Evolutionary conservation across 2,797 vertebrate genomes (phyloP).

Genomic region (Garrulus glandarius): DNA sequence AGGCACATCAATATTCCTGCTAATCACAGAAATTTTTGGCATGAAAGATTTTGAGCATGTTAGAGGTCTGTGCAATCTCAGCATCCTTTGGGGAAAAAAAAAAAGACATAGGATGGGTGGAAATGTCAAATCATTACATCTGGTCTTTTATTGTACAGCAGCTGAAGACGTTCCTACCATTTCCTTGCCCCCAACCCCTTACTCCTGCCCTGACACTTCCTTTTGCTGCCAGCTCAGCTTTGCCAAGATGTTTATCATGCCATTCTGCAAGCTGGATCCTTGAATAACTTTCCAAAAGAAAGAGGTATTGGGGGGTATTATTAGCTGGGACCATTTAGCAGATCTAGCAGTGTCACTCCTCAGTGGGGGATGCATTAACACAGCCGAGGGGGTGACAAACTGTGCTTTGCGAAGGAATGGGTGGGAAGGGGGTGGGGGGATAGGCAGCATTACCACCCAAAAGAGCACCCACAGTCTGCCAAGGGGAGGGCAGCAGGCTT

Average conservation of each 20-base stretch:
- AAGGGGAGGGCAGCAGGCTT: not conserved
- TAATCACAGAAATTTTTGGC: not conserved
- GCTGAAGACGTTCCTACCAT: conserved; percentile 37
- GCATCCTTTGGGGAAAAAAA: not conserved
- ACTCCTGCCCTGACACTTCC: conserved; percentile 4
- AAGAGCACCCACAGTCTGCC: not conserved
- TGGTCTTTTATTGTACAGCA: conserved; percentile 7
- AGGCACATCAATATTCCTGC: not conserved
- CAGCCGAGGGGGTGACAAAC: not conserved
- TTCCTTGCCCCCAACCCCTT: not conserved
- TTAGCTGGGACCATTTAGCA: not conserved
- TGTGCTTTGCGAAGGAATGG: not conserved
- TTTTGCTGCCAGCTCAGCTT: not conserved
- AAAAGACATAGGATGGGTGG: not conserved
- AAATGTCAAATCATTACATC: conserved; percentile 3
- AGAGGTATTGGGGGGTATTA: not conserved
- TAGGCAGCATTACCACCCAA: not conserved
- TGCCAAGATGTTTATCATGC: conserved; percentile 44
- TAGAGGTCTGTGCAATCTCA: not conserved
- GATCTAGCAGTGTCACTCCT: not conserved
- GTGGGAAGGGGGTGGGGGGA: not conserved
- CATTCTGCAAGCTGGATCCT: conserved; percentile 7
- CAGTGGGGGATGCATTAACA: not conserved
- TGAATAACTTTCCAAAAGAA: conserved; percentile 37
- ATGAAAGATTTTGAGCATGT: not conserved